phyloP scores from a whole-genome alignment of 1,140 invertebrate genomes.

The Halotydeus destructor region DNA sequence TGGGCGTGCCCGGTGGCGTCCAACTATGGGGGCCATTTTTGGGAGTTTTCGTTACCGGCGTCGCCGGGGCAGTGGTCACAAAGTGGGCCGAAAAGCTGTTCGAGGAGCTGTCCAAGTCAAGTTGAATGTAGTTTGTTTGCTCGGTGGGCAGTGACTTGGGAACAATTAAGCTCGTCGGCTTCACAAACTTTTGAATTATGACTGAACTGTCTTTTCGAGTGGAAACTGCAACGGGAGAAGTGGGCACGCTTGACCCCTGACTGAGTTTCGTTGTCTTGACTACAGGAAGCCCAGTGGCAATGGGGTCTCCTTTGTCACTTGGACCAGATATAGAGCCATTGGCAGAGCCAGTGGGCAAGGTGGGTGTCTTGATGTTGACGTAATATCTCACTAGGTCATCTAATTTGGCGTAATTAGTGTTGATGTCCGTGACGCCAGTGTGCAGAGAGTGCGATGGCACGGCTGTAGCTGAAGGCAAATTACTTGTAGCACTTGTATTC shows the following conservation, averaged over 20 bases:
- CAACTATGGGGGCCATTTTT: conserved; percentile 12
- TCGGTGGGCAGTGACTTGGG: conserved; percentile 1
- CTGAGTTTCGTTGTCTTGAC: neutral
- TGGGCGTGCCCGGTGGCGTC: conserved; percentile 13
- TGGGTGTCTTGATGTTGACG: conserved; percentile 7
- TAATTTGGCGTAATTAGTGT: conserved; percentile 31
- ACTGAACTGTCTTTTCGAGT: neutral
- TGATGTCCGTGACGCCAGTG: conserved; percentile 17
- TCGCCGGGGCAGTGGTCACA: conserved; percentile 22
- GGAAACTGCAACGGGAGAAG: neutral
- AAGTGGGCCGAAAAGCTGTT: conserved; percentile 16
- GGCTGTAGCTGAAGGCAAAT: neutral
- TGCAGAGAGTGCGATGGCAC: neutral
- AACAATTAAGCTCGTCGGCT: neutral
- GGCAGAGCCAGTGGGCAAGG: neutral
- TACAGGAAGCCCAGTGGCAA: neutral
- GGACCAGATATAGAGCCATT: neutral
- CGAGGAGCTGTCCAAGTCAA: conserved; percentile 34
- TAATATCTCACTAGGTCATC: conserved; percentile 19
- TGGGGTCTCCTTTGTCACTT: neutral
- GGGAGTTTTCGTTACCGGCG: conserved; percentile 12
- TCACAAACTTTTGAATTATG: neutral
- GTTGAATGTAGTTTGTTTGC: conserved; percentile 37
- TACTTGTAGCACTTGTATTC: conserved; percentile 1
- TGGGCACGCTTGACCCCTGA: neutral